phyloP scores from a whole-genome alignment of 30 jellyfish, hydroid and myxozoan species.

The Aurelia sp. region DNA sequence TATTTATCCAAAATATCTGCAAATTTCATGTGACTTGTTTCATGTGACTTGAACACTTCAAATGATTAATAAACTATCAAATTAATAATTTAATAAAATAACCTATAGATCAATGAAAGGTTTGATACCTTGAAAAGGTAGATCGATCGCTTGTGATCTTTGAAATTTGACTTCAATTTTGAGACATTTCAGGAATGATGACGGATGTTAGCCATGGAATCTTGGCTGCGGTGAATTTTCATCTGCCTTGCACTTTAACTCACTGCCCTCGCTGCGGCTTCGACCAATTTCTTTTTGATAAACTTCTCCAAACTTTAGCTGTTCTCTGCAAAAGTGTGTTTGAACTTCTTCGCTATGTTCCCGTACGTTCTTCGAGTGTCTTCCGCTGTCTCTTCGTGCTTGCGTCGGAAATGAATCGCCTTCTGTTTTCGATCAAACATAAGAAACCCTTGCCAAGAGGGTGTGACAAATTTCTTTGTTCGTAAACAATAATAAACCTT shows the following conservation, averaged over 20 bases:
- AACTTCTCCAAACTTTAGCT: slow-evolving; percentile 42
- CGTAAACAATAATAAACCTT: slow-evolving; percentile 36
- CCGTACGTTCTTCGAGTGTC: background rate
- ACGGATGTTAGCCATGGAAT: no score
- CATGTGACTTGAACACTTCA: no score
- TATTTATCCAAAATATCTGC: no score
- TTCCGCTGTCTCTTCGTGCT: background rate
- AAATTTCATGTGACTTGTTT: no score
- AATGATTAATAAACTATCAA: no score
- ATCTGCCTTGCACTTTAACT: background rate
- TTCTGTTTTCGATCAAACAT: slow-evolving; percentile 13
- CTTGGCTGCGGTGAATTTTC: no score
- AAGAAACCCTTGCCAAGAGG: slow-evolving; percentile 59
- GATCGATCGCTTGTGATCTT: no score
- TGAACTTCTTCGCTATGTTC: background rate
- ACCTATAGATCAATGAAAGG: no score
- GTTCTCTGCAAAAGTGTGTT: no score
- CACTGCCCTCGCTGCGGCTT: slow-evolving; percentile 90
- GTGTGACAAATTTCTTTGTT: slow-evolving; percentile 67
- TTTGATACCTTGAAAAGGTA: no score
- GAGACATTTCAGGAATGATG: slow-evolving; percentile 20
- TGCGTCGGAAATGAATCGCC: no score
- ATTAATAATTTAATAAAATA: no score
- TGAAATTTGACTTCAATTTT: background rate
- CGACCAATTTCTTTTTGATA: slow-evolving; percentile 27